These are phyloP conservation scores for Fopius arisanus DNA, from an alignment of 1,140 invertebrate species.

Conservation along the genomic window DNA sequence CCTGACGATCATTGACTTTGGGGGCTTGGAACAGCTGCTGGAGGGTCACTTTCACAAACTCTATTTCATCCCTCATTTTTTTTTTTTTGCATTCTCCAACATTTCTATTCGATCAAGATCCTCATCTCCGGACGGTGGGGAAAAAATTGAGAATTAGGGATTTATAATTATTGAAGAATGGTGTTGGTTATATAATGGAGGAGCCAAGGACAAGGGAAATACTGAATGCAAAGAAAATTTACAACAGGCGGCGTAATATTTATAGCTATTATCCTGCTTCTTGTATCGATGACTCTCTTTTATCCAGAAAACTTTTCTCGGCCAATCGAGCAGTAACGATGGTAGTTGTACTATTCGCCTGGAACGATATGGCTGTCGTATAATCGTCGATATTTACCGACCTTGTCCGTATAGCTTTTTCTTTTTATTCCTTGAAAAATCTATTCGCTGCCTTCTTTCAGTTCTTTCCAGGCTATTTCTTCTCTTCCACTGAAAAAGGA, in stretches of 20 bases:
- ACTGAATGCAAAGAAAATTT: constrained; percentile 24
- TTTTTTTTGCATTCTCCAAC: neutral
- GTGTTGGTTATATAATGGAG: neutral
- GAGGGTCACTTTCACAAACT: neutral
- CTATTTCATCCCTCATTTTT: neutral
- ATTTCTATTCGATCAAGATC: neutral
- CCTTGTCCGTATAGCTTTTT: neutral
- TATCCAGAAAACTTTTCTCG: constrained; percentile 25
- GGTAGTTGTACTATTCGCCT: constrained; percentile 30
- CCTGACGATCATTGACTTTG: neutral
- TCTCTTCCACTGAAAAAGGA: neutral
- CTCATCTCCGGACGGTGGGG: neutral
- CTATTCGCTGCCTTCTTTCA: neutral
- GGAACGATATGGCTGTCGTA: constrained; percentile 30
- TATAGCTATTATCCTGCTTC: constrained; percentile 30
- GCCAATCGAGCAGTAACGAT: constrained; percentile 33
- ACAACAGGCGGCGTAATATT: constrained; percentile 30
- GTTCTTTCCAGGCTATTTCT: neutral
- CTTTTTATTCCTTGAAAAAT: neutral
- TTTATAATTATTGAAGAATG: neutral
- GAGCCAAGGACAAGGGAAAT: neutral
- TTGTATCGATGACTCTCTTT: constrained; percentile 30
- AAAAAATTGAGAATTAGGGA: neutral
- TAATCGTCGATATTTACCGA: constrained; percentile 33
- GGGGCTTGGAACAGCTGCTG: neutral